These are phyloP conservation scores for Calameuta filiformis DNA, from an alignment of 2,888 invertebrate species.

Conservation along the genomic window DNA sequence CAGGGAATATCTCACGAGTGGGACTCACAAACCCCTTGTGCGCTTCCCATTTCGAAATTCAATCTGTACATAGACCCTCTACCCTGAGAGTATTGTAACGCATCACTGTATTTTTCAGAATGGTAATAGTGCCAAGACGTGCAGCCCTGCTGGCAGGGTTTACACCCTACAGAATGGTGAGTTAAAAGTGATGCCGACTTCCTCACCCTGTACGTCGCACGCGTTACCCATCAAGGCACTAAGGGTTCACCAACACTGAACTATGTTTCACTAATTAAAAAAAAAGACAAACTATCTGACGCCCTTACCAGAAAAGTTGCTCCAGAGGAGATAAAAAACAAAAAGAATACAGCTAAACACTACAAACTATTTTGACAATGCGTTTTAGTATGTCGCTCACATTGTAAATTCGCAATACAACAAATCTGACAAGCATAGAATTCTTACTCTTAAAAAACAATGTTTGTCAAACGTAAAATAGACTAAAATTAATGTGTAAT, in stretches of 20 bases:
- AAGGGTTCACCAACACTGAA: constrained; percentile 22
- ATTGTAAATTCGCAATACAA: background rate
- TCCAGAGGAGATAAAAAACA: background rate
- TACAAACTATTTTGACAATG: background rate
- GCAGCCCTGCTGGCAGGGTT: constrained; percentile 25
- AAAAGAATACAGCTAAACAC: background rate
- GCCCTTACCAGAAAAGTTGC: background rate
- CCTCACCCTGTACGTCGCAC: constrained; percentile 15
- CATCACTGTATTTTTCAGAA: constrained; percentile 32
- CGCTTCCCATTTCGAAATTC: background rate
- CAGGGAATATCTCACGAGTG: background rate
- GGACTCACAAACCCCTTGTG: background rate
- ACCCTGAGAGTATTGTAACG: background rate
- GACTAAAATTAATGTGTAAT: background rate
- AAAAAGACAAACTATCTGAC: background rate
- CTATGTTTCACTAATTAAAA: background rate
- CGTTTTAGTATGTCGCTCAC: background rate
- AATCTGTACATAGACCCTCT: background rate
- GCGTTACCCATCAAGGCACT: constrained; percentile 23
- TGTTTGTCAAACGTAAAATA: background rate
- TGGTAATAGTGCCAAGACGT: constrained; percentile 24
- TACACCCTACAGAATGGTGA: constrained; percentile 23
- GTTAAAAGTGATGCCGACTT: constrained; percentile 25
- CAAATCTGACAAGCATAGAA: background rate
- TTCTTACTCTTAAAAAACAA: background rate